Base-by-base conservation (phyloP, 2,113 vertebrate species). In the Lanius collurio region DNA sequence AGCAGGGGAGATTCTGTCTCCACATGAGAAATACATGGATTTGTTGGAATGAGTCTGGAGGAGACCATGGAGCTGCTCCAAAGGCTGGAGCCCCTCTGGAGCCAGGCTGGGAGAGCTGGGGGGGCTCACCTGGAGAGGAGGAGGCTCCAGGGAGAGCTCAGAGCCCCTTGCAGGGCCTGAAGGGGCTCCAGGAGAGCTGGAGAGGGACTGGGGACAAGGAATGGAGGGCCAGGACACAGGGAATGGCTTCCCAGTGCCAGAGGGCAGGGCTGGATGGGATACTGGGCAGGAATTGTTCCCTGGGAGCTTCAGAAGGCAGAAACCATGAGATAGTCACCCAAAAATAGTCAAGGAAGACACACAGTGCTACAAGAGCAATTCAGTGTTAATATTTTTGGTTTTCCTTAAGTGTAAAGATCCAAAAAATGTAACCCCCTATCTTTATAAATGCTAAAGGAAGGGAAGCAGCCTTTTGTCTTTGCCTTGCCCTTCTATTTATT, bases 141-240 rank as follows among this genome's bases (percentile, higher is more conserved):
- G 46, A 74, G 35, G 69, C 4, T 82, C 39, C 69, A 68, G 28
- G 46, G 53, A 74, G 15, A 75, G 0, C 77, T 67, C 50, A 53
- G 69, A 75, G 69, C 39, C 39, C 42, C 5, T 59, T 0, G 0
- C 52, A 65, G 69, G 0, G 33, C 19, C 62, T 30, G 1, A 60
- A 82, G 39, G 60, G 33, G 20, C 53, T 68, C 46, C 87, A 67
- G 46, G 78, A 75, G 53, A 75, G 78, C 69, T 75, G 87, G 28
- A 47, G 62, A 68, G 28, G 46, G 39, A 60, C 46, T 60, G 2
- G 39, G 62, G 39, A 82, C 39, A 81, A 56, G 77, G 67, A 2
- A 3, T 73, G 37, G 59, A 73, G 60, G 23, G 53, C 17, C 78
- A 75, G 77, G 39, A 89, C 46, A 22, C 13, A 37, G 52, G 59